Evolutionary conservation across 2,113 vertebrate genomes (phyloP).

Genomic region (Anas platyrhynchos): DNA sequence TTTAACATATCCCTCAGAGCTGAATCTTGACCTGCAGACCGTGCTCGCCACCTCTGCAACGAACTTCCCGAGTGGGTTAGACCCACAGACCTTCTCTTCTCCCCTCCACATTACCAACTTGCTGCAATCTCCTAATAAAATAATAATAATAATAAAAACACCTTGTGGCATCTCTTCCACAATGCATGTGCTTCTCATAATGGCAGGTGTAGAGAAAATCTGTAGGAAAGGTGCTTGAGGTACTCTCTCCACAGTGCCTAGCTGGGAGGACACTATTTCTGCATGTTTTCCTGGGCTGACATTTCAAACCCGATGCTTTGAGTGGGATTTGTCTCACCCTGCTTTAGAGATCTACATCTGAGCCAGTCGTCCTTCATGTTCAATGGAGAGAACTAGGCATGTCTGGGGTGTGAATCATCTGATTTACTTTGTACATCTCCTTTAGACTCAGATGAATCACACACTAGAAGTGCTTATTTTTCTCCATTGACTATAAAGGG

Average conservation of each 20-base stretch:
- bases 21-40: not conserved
- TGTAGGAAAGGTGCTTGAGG: not conserved
- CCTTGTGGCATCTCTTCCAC: not conserved
- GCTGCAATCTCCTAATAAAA: not conserved
- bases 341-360: conserved; percentile 34
- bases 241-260: not conserved
- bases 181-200: not conserved
- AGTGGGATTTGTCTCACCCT: conserved; percentile 44
- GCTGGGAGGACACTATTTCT: not conserved
- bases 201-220: not conserved
- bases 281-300: conserved; percentile 8
- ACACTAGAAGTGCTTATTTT: conserved; percentile 32
- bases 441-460: conserved; percentile 58
- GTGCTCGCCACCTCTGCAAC: not conserved
- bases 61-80: not conserved
- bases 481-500: conserved; percentile 28
- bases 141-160: too few species aligned
- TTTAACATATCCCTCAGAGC: not conserved
- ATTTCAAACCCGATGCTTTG: conserved; percentile 16
- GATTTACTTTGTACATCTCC: conserved; percentile 28
- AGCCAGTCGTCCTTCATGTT: conserved; percentile 40
- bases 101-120: not conserved
- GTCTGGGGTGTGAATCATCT: conserved; percentile 62
- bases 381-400: conserved; percentile 39
- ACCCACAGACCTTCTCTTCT: not conserved